Evolutionary conservation across 2,797 vertebrate genomes (phyloP), one percentile per base, ranked within the genome.

Genomic region (Notolabrus celidotus): DNA sequence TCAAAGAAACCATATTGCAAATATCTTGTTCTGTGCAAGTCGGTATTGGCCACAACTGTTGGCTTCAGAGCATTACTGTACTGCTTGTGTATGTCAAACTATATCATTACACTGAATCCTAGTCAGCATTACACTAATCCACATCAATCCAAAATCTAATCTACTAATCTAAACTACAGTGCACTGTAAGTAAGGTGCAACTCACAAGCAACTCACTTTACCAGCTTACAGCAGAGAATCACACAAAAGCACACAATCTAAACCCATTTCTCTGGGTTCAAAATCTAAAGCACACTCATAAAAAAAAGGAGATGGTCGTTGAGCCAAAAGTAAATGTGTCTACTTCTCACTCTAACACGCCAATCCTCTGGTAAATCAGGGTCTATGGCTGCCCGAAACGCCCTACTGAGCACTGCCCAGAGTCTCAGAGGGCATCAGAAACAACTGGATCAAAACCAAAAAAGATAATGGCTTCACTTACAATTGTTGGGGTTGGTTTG

Each of bases 341-440:
- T 39, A 38, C 79, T 77, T 23, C 77, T 45, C 46, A 57, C 50
- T 80, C 68, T 62, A 64, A 86, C 61, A 67, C 71, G 69, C 59
- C 78, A 89, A 82, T 85, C 77, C 66, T 71, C 49, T 56, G 67
- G 65, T 83, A 84, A 90, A 89, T 85, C 68, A 85, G 81, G 62
- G 79, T 78, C 74, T 82, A 31, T 77, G 79, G 59, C 15, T 39
- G 65, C 60, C 67, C 5, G 69, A 69, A 76, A 82, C 19, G 46
- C 74, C 62, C 73, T 16, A 51, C 72, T 80, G 80, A 84, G 78
- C 78, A 56, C 52, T 56, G 70, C 74, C 60, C 79, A 42, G 36
- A 68, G 71, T 69, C 79, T 90, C 81, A 85, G 73, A 83, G 79
- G 67, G 65, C 58, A 73, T 84, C 81, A 80, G 71, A 79, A 77